Evolutionary conservation across 2,797 vertebrate genomes (phyloP).

Genomic region (Ptychadena robeensis): DNA sequence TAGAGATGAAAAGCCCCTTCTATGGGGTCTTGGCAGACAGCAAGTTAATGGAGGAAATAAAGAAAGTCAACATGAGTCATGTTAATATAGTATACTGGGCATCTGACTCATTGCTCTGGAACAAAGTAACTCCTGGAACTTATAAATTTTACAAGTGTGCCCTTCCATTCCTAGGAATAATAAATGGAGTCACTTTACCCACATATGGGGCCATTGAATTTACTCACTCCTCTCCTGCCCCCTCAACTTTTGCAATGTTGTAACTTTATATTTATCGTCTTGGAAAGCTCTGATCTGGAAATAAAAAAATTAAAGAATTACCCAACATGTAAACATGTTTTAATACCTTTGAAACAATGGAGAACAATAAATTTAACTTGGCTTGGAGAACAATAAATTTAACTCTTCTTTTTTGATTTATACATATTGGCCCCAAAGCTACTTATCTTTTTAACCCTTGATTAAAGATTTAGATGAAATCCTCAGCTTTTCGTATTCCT

Average conservation of each 20-base stretch:
- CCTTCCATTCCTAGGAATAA: constrained; percentile 41
- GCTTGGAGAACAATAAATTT: constrained; percentile 69
- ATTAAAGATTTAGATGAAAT: constrained; percentile 63
- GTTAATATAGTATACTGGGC: constrained; percentile 33
- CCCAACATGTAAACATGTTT: constrained; percentile 38
- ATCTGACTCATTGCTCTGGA: constrained; percentile 8
- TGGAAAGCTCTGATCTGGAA: constrained; percentile 48
- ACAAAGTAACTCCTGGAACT: constrained; percentile 15
- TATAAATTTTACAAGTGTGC: constrained; percentile 32
- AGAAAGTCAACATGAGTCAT: constrained; percentile 24
- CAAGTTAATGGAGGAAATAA: constrained; percentile 12
- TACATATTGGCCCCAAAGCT: constrained; percentile 67
- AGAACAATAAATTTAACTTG: constrained; percentile 72
- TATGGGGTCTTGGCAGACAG: constrained; percentile 37
- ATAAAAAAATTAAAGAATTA: constrained; percentile 18
- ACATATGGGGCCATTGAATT: constrained; percentile 7
- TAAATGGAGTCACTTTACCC: constrained; percentile 28
- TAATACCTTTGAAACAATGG: constrained; percentile 68
- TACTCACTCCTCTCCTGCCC: constrained; percentile 61
- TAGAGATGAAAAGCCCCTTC: constrained; percentile 36
- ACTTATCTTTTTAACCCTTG: constrained; percentile 68
- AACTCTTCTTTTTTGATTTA: constrained; percentile 70
- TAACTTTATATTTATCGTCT: constrained; percentile 77
- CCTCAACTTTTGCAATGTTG: constrained; percentile 74
- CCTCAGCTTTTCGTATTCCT: constrained; percentile 11